Evolutionary conservation across 2,113 vertebrate genomes (phyloP), one percentile per base, ranked within the genome.

Genomic region (Saimiri boliviensis): DNA sequence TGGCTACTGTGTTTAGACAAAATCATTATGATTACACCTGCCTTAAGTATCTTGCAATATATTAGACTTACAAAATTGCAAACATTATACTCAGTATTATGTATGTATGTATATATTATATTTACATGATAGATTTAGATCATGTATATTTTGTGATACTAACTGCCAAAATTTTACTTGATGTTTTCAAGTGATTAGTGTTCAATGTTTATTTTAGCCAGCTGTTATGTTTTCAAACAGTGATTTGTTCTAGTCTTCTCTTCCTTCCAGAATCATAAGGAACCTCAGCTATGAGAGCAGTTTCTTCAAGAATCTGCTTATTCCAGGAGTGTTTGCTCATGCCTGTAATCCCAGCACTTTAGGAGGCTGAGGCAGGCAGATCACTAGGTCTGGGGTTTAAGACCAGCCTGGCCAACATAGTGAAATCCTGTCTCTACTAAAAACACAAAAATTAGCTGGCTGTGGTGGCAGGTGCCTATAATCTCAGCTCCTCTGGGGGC

Each of bases 291-390:
- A 89, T 58, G 60, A 42, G 20, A 89, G 42, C n/a, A 79, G 40
- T 83, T 96, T 93, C 42, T 92, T 93, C 68, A 79, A 73, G 42
- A 76, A 35, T 87, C 35, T 79, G 13, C 45, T 85, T 87, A 47
- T 47, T 85, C 52, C 52, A 52, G 52, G 52, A 52, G 52, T 52
- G 52, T 4, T 52, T 52, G 52, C 52, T 52, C 16, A 52, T 52
- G 52, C 52, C 52, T 52, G 52, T 16, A 52, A 52, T 52, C 52
- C 16, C 52, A 52, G 52, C 52, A 52, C 52, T 52, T 52, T 52
- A 16, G 52, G 52, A 52, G 16, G 52, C 52, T 6, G 52, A 52
- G 52, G 52, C 52, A 52, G 52, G 52, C 52, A 52, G 17, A 52
- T 52, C 52, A 17, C 52, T 52, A 17, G 52, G 52, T 52, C 52